Evolutionary conservation across 2,113 vertebrate genomes (phyloP), one percentile per base, ranked within the genome.

Genomic region (Phrynosoma blainvillii): DNA sequence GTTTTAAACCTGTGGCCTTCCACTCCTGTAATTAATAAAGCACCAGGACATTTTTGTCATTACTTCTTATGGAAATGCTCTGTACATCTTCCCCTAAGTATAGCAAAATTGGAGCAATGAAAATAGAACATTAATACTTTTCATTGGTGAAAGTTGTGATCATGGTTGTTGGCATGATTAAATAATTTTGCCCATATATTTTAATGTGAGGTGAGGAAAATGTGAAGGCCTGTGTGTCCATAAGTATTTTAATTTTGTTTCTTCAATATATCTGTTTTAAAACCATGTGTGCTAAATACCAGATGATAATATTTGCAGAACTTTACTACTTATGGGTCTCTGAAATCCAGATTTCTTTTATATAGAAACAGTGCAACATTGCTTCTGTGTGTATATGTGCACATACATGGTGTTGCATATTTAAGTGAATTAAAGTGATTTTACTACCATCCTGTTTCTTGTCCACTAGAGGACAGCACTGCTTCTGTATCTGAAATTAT

Each of bases 391-490:
- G 83, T 83, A 3, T 30, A 87, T 84, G 16, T 89, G 47, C 83
- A 73, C 52, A 25, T 54, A 59, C 84, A 70, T 30, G 27, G 10
- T 36, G 21, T 91, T 93, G 79, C 52, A 32, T 91, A 52, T 0
- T 70, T 10, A 56, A 13, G 21, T 87, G 88, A 89, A 84, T 87
- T 59, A 56, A 75, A 93, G 91, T 5, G 36, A 81, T 93, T 87
- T n/a, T 85, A 82, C 23, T 79, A 80, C 21, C 84, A 40, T 21
- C 36, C 71, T 80, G 21, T 85, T 84, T 81, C 23, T 87, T 93
- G 86, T 94, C 94, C 98, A 98, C 97, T 97, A 99, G 98, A 97
- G 98, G 95, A 96, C 98, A 98, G 97, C 98, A 98, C 98, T 96
- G 98, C 97, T 98, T 98, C 96, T 98, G 94, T 94, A 96, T 95